Base-by-base conservation (phyloP, 1,140 invertebrate genomes). In the Drosophila burlai region DNA sequence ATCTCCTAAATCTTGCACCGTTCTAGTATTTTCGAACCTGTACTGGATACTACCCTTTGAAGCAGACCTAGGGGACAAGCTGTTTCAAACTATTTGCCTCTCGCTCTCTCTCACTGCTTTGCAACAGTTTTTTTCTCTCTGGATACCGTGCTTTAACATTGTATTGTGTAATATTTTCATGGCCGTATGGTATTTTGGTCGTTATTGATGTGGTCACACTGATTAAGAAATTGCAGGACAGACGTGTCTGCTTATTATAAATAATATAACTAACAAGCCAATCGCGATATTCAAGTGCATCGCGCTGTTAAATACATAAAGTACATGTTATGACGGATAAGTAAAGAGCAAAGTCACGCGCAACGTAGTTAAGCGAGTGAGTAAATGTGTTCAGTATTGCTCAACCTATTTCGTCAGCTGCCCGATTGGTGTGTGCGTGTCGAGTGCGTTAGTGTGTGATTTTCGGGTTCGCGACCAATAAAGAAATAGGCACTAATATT, bases 361-460 rank as follows among this genome's bases (percentile, higher is more conserved):
- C 46, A 47, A 49, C n/a, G 47, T 29, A 64, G 66, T 75, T 42
- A 6, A 8, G 15, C 8, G 38, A 57, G 49, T 38, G 49, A 62
- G 68, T 42, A 49, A 29, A 29, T 69, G 45, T 60, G 65, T 63
- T 63, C 38, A 45, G 66, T 68, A 60, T 69, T 69, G 66, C 66
- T 69, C 16, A 69, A 69, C 66, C 57, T 67, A 34, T 67, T 67
- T 54, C 61, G 66, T 69, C 66, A 69, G 66, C 66, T 68, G 66
- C 57, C 57, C 64, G 42, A 62, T 46, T 47, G 59, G 60, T 80
- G 34, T 57, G 45, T 38, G 65, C 16, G 59, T 54, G 40, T 54
- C 45, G 49, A 31, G 61, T 43, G 43, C 61, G 50, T 45, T 38
- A 45, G 63, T 63, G 21, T 59, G 45, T 5, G 29, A 8, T 15